Evolutionary conservation across 1,140 invertebrate species (phyloP).

Genomic region (Cyclina sinensis): DNA sequence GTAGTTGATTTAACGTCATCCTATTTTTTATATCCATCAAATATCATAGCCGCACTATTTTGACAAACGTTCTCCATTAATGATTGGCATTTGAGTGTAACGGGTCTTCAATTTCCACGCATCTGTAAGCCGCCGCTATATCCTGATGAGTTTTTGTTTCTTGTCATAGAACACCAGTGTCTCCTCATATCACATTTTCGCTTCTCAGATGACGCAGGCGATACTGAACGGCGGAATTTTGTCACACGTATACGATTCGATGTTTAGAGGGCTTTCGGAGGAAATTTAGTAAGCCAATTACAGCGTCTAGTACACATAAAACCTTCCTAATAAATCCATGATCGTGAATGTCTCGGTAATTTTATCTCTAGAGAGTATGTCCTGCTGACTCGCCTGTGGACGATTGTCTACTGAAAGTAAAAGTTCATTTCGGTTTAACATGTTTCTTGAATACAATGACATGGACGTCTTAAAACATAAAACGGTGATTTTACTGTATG

Average conservation of each 20-base stretch:
- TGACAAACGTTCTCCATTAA: conserved; percentile 11
- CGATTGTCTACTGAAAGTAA: not conserved
- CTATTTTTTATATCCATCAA: not conserved
- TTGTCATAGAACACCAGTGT: not conserved
- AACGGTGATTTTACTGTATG: no score
- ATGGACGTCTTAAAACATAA: no score
- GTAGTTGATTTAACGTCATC: not conserved
- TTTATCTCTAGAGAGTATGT: not conserved
- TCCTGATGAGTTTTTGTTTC: not conserved
- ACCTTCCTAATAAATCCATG: not conserved
- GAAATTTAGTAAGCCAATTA: not conserved
- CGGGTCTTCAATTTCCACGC: not conserved
- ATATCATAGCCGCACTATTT: not conserved
- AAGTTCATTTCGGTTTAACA: not conserved
- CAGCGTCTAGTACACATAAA: not conserved
- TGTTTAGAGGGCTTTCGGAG: not conserved
- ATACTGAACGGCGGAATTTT: not conserved
- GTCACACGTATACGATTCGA: not conserved
- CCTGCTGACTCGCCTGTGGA: not conserved
- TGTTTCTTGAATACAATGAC: no score
- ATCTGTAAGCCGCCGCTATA: not conserved
- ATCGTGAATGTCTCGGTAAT: not conserved
- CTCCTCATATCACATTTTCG: not conserved
- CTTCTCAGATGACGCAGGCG: not conserved
- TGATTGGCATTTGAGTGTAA: not conserved